phyloP scores from a whole-genome alignment of 1,140 invertebrate genomes.

The Panulirus ornatus region DNA sequence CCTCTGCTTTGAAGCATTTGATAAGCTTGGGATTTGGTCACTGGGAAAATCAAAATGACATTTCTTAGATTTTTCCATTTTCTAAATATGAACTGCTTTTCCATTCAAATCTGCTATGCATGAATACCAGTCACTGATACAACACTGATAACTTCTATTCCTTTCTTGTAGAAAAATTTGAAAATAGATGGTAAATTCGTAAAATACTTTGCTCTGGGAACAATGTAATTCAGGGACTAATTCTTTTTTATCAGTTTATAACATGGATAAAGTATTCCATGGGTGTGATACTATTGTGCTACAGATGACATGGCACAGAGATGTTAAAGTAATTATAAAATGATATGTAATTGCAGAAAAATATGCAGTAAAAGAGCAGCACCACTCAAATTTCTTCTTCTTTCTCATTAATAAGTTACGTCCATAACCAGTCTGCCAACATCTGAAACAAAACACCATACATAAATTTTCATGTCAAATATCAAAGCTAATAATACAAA shows the following conservation, averaged over 20 bases:
- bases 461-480: not conserved
- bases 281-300: not conserved
- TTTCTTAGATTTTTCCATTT: conserved; percentile 63
- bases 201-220: not conserved
- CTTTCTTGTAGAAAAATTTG: not conserved
- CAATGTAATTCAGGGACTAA: not conserved
- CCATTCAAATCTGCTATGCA: not conserved
- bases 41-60: conserved; percentile 9
- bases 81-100: not conserved
- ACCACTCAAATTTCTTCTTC: conserved; percentile 66
- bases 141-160: conserved; percentile 5
- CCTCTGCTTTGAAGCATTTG: conserved; percentile 30
- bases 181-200: not conserved
- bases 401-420: conserved; percentile 60
- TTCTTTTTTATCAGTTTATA: conserved; percentile 15
- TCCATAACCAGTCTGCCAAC: conserved; percentile 64
- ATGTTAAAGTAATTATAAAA: not conserved
- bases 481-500: not conserved
- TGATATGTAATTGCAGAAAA: not conserved
- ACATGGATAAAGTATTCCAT: not conserved
- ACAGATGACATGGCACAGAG: not conserved
- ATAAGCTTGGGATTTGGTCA: conserved; percentile 32
- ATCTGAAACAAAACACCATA: conserved; percentile 42
- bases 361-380: not conserved
- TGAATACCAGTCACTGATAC: conserved; percentile 11